phyloP scores from a whole-genome alignment of 2,888 invertebrate species.

The Amphipoea oculea region DNA sequence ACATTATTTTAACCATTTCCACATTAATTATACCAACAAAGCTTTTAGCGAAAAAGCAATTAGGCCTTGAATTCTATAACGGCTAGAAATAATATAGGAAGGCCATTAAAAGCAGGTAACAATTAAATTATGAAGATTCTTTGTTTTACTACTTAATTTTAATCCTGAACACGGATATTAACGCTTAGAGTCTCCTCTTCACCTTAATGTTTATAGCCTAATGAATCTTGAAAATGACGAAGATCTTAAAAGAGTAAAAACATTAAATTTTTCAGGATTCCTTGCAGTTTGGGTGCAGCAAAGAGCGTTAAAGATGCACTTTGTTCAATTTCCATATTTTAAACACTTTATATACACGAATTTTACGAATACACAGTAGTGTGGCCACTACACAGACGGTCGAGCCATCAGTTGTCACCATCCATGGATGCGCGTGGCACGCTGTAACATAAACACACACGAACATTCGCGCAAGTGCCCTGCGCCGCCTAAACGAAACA shows the following conservation, averaged over 20 bases:
- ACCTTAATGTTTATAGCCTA: conserved; percentile 22
- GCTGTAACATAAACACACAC: no score
- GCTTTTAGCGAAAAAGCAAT: background rate
- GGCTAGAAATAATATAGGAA: conserved; percentile 15
- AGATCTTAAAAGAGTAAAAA: conserved; percentile 3
- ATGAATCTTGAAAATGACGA: conserved; percentile 13
- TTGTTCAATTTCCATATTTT: no score
- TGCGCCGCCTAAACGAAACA: no score
- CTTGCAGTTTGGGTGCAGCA: background rate
- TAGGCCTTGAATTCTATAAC: background rate
- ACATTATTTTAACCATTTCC: background rate
- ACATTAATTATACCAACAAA: background rate
- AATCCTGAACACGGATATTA: conserved; percentile 9
- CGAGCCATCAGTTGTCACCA: no score
- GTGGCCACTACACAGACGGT: no score
- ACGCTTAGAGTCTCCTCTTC: background rate
- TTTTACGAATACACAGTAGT: no score
- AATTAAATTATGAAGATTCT: conserved; percentile 29
- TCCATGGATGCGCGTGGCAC: no score
- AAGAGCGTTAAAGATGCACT: background rate
- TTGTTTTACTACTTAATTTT: conserved; percentile 25
- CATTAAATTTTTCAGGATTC: background rate
- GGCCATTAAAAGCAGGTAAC: conserved; percentile 26
- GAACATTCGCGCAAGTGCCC: no score
- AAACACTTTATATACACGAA: no score